Percentiles rank a stretch among this genome's conserved stretches.
Evolutionary conservation across 1,140 invertebrate species (phyloP).

Genomic region (Macrostomum lignano): DNA sequence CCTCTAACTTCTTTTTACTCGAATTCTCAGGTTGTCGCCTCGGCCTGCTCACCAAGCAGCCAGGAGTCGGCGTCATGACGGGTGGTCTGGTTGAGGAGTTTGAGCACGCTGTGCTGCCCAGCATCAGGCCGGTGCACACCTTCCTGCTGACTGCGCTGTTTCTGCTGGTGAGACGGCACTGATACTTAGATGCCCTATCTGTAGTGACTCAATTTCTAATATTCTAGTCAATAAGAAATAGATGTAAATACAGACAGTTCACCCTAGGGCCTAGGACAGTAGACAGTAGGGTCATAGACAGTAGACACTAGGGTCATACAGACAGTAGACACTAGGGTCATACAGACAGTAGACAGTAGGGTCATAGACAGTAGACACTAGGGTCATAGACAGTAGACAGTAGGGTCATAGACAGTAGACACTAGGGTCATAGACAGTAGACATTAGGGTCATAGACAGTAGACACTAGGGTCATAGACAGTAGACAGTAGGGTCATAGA

Average conservation of each 20-base stretch:
- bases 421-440: no score
- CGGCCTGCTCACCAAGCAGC: conserved; percentile 9
- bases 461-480: no score
- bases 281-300: no score
- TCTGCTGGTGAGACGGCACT: conserved; percentile 36
- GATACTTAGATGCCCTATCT: neutral
- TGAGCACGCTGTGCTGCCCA: conserved; percentile 48
- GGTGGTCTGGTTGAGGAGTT: conserved; percentile 66
- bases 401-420: no score
- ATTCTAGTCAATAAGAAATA: neutral
- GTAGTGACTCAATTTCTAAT: neutral
- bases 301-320: no score
- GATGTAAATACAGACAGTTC: neutral
- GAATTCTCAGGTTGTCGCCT: conserved; percentile 10
- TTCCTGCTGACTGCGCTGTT: conserved; percentile 43
- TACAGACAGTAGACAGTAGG: no score
- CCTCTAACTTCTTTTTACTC: neutral
- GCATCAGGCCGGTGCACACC: conserved; percentile 44
- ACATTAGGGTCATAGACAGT: no score
- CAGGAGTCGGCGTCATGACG: conserved; percentile 40
- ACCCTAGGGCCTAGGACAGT: no score
- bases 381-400: no score
- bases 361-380: no score
- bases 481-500: no score
- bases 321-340: no score